Base-by-base conservation (phyloP, 1,140 invertebrate species). In the Drosophila aff. region DNA sequence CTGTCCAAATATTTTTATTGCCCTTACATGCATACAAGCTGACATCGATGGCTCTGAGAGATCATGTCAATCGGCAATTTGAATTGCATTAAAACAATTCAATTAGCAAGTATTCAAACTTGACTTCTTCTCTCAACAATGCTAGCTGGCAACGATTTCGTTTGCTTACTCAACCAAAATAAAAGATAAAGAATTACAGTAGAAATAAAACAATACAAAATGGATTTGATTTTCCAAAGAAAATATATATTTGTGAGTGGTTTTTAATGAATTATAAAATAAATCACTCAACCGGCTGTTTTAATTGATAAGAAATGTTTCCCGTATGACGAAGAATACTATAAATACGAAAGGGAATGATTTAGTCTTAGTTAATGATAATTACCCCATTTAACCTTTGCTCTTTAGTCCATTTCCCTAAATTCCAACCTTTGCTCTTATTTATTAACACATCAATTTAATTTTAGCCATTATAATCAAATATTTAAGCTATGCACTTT, bases 1-100 rank as follows among this genome's bases (percentile, higher is more conserved):
- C 67, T 41, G 36, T 72, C 21, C 21, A 73, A 73, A 73, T 61
- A 61, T 73, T 73, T 72, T 36, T 73, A 73, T 73, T 73, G 26
- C 33, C 33, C 8, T 3, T 36, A n/a, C 0, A 53, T 36, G 28
- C 21, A 11, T n/a, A 40, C 53, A 40, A 23, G 18, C 66, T 46
- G 43, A 33, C 65, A 72, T 40, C 5, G 16, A 18, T 18, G 21
- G n/a, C 47, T 33, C 57, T 3, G 6, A n/a, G 16, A 43, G 69
- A 73, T 60, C 53, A 60, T 50, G 36, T 43, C 52, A 59, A 65
- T 65, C 57, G 61, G 21, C 40, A 62, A 65, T 61, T 43, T 44
- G 41, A 68, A 68, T 60, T 60, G 44, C 38, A 73, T 9, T 23
- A n/a, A 43, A 73, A 73, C 50, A 73, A 73, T 73, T 73, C 44